phyloP scores from a whole-genome alignment of 1,140 invertebrate species.

The Drosophila aff. region DNA sequence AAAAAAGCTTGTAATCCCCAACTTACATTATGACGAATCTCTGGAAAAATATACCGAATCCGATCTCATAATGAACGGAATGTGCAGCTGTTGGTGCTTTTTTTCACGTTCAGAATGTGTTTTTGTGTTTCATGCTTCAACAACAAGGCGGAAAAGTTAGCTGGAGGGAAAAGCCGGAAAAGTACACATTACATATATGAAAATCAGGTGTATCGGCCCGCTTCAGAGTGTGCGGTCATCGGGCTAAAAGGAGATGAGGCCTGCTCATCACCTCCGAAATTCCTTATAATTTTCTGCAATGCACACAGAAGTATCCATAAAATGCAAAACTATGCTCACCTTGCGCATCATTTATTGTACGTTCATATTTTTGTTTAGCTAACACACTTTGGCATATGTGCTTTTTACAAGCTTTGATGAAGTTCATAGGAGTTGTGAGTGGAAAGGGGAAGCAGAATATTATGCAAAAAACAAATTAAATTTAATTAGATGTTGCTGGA shows the following conservation, averaged over 20 bases:
- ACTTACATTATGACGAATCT: background rate
- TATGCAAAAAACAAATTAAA: background rate
- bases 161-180: constrained; percentile 12
- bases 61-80: constrained; percentile 1
- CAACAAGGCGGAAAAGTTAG: constrained; percentile 5
- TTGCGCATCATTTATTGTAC: constrained; percentile 4
- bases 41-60: background rate
- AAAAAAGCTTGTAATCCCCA: background rate
- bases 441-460: background rate
- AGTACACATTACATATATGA: background rate
- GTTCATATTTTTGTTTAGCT: constrained; percentile 3
- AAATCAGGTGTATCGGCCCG: constrained; percentile 2
- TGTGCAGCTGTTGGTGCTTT: constrained; percentile 26
- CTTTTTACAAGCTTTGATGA: background rate
- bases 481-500: background rate
- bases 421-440: background rate
- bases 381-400: constrained; percentile 6
- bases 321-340: background rate
- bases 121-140: constrained; percentile 20
- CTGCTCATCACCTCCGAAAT: background rate
- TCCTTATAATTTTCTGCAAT: background rate
- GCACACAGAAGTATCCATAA: background rate
- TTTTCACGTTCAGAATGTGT: constrained; percentile 5
- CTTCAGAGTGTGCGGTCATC: constrained; percentile 5
- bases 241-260: constrained; percentile 5